Evolutionary conservation across 2,113 vertebrate genomes (phyloP).

Genomic region (Rhagologus leucostigma): DNA sequence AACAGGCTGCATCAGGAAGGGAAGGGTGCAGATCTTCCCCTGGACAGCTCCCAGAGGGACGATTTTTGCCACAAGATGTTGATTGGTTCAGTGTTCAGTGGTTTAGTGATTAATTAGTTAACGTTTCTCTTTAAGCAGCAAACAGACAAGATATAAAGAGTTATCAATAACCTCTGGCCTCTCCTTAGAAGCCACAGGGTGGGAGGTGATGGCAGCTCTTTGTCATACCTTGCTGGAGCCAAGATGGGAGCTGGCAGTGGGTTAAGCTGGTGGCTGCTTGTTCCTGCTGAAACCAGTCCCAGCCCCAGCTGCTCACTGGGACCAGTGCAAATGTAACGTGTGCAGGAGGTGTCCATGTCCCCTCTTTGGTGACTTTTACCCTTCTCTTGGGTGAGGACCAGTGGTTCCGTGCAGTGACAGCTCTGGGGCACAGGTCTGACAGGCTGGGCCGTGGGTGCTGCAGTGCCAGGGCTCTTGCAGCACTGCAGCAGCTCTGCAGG

Average conservation of each 20-base stretch:
- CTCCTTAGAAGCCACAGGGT: neutral
- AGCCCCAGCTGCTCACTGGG: neutral
- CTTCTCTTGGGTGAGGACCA: neutral
- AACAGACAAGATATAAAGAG: neutral
- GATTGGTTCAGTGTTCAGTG: neutral
- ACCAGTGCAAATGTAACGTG: accelerated
- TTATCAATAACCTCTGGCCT: neutral
- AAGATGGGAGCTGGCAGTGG: neutral
- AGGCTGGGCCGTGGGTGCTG: neutral
- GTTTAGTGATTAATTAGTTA: neutral
- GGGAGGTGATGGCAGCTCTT: neutral
- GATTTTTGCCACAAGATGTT: neutral
- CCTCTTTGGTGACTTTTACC: neutral
- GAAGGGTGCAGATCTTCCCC: neutral
- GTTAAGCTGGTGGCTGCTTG: neutral
- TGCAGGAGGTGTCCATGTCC: neutral
- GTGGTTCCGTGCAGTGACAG: neutral
- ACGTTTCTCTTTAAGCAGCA: neutral
- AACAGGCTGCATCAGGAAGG: neutral
- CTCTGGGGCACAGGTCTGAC: neutral
- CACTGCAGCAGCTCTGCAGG: slow-evolving; percentile 19
- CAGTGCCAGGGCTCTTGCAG: neutral
- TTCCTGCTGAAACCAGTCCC: neutral
- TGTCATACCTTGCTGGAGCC: neutral
- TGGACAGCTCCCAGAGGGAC: neutral